phyloP scores from a whole-genome alignment of 2,113 vertebrate genomes.

The Chaenocephalus aceratus region DNA sequence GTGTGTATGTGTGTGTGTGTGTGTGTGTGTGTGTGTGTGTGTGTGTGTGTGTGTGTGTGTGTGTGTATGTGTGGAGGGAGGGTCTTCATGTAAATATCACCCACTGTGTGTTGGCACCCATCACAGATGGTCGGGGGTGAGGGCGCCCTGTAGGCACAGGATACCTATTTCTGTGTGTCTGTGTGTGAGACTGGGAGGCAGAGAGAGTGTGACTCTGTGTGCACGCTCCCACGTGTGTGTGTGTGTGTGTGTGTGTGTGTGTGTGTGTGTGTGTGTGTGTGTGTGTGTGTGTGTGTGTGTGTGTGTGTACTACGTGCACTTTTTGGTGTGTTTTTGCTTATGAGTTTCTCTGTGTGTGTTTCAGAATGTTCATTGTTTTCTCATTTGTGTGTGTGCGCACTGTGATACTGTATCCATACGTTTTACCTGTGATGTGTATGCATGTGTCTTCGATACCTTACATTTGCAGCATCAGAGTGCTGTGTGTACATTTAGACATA shows the following conservation, averaged over 20 bases:
- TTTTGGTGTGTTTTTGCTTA: constrained; percentile 24
- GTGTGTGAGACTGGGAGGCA: constrained; percentile 62
- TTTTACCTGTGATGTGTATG: neutral
- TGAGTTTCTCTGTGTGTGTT: constrained; percentile 24
- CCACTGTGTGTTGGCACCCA: constrained; percentile 80
- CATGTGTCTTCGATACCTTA: constrained; percentile 3
- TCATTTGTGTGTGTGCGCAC: neutral
- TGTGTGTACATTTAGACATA: neutral
- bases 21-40: constrained; percentile 18
- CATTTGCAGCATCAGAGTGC: neutral
- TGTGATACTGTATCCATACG: constrained; percentile 1
- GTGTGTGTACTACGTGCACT: neutral
- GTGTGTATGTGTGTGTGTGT: constrained; percentile 22
- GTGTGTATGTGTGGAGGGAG: constrained; percentile 32
- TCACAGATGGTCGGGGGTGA: constrained; percentile 82
- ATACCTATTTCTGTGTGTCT: constrained; percentile 78
- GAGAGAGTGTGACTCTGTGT: constrained; percentile 46
- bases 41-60: constrained; percentile 18
- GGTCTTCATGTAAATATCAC: constrained; percentile 78
- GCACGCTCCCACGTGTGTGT: neutral
- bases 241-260: too few relatives aligned
- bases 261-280: too few relatives aligned
- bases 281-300: neutral
- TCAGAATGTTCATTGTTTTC: constrained; percentile 2
- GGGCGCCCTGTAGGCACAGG: constrained; percentile 79